A percentile compares a stretch with the other conserved stretches of the same genome.
Conservation (phyloP, 2,113 vertebrate genomes). For the Mastomys coucha region DNA sequence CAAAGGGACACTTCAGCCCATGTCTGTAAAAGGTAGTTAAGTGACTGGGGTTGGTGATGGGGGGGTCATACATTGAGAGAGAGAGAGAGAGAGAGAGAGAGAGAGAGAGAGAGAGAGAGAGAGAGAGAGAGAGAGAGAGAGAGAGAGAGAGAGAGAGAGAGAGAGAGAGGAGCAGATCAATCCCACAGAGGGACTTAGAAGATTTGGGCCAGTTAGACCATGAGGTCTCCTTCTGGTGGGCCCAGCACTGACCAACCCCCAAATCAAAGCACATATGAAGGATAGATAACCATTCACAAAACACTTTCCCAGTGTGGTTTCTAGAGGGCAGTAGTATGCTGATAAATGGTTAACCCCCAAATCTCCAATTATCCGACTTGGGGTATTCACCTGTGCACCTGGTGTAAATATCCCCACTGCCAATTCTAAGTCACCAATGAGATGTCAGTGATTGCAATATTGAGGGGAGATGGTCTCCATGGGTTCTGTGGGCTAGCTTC, state of each 20-base stretch:
- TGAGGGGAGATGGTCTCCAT: not conserved
- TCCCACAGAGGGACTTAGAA: too few relatives aligned
- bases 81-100: too few relatives aligned
- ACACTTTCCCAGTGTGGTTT: not conserved
- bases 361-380: not conserved
- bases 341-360: not conserved
- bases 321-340: not conserved
- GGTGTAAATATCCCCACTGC: not conserved
- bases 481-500: not conserved
- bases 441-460: not conserved
- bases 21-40: conserved; percentile 14
- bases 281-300: not conserved
- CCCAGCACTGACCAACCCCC: not conserved
- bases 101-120: too few relatives aligned
- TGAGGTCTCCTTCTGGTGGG: not conserved
- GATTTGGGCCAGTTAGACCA: not conserved
- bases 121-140: too few relatives aligned
- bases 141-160: too few relatives aligned
- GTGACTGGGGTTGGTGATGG: not conserved
- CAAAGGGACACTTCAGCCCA: not conserved
- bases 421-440: not conserved
- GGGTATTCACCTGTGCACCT: not conserved
- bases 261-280: not conserved
- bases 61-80: too few relatives aligned
- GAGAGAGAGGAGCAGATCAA: not conserved